Base-by-base conservation (phyloP, 2,888 invertebrate genomes). In the Sarcophaga rosellei region DNA sequence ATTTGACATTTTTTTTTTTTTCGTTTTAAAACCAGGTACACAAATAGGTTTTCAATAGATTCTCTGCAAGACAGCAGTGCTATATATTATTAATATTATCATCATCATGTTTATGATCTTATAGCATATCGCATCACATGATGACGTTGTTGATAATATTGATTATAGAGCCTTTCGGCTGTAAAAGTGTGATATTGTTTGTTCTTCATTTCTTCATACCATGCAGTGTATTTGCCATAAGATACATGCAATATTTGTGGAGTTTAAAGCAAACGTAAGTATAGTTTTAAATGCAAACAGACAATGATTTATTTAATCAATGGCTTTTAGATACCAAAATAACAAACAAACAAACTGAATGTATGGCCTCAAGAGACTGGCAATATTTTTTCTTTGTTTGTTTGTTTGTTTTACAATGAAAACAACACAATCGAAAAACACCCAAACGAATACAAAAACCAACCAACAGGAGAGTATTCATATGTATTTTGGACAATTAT, bases 141-240 rank as follows among this genome's bases (percentile, higher is more conserved):
- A 35, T 47, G 21, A 65, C n/a, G 53, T 47, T 66, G 68, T 35
- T 81, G 62, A 74, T 47, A 47, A 66, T 81, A 57, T 44, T 76
- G 68, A 76, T 76, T 76, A 76, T 75, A 69, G 3, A 69, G 81
- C 81, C 81, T 75, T 61, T 74, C 47, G 81, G 81, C 74, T 75
- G 81, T 81, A 75, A 74, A 75, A 75, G 74, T 81, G 74, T 80
- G 78, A 81, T 81, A 63, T 75, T 81, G 81, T 81, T 69, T 81
- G n/a, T 57, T 57, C 10, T 57, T 57, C 57, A 57, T 57, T 57
- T 57, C n/a, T 57, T 57, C n/a, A 17, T 57, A 4, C 20, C 45
- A 4, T 63, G 6, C 15, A 47, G 8, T 63, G n/a, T 66, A 12
- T 35, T 35, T 15, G 65, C 20, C 23, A 35, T 35, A 35, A 35